Percentiles rank a stretch among this genome's conserved stretches.
phyloP scores from a whole-genome alignment of 2,888 invertebrate species.

The Lissonota sp. region DNA sequence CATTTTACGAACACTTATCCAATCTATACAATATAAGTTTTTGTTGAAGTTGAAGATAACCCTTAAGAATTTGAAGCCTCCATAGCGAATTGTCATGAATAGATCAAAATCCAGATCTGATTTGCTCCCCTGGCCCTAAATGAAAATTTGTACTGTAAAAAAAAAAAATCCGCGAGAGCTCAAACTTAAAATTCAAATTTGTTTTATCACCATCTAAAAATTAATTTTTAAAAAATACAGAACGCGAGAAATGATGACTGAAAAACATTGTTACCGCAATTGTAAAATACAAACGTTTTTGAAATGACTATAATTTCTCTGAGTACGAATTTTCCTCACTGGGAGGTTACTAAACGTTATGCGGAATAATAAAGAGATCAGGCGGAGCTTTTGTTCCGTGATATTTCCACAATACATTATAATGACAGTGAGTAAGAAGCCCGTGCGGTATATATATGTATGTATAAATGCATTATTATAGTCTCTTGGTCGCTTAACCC shows the following conservation, averaged over 20 bases:
- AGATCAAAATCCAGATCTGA: too few species aligned
- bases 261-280: background rate
- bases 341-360: constrained; percentile 36
- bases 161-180: background rate
- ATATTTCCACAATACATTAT: constrained; percentile 6
- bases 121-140: too few species aligned
- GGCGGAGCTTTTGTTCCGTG: constrained; percentile 41
- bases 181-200: background rate
- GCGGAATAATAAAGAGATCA: constrained; percentile 29
- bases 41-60: too few species aligned
- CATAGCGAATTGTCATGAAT: too few species aligned
- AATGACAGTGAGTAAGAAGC: constrained; percentile 34
- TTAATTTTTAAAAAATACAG: background rate
- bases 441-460: constrained; percentile 10
- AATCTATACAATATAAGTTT: background rate
- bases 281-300: background rate
- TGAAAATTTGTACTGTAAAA: too few species aligned
- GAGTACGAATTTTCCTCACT: background rate
- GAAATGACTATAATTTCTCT: background rate
- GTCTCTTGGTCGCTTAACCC: constrained; percentile 20
- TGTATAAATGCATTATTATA: constrained; percentile 10
- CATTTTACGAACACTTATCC: background rate
- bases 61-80: too few species aligned
- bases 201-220: background rate
- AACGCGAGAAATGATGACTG: background rate